Evolutionary conservation across 2,113 vertebrate species (phyloP), one percentile per base, ranked within the genome.

Genomic region (Myotis davidii): DNA sequence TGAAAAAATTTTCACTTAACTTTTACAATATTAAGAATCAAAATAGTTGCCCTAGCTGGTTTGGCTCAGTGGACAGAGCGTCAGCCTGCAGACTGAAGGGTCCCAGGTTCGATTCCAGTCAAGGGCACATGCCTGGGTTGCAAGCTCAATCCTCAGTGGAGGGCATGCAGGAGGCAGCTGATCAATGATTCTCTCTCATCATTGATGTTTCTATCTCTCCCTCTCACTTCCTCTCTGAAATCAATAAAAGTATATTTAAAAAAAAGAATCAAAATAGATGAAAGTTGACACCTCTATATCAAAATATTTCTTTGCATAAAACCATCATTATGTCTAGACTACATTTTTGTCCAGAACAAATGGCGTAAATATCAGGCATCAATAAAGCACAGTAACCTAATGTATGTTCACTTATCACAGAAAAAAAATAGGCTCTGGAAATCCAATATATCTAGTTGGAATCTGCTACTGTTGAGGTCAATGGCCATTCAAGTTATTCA

Each of bases 221-320:
- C 37, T 39, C 37, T 39, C 37, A 39, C 37, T 39, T 39, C 37
- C 37, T 39, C 37, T 39, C 37, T 39, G 37, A 39, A 39, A 39
- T 39, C 37, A 39, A 39, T 39, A 39, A 39, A 39, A 39, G 4
- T 39, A 39, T 39, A 39, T 39, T 39, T 39, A 3, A 39, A 39
- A 39, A 39, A 39, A 39, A 39, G 37, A 39, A 39, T 39, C 37
- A 39, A 39, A 39, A 39, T 67, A 54, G 10, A 86, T 84, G 59
- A 94, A 95, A 16, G 85, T 27, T 88, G 54, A 56, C 12, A 92
- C 10, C 20, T 91, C 32, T 64, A 34, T 9, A 85, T 82, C 14
- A 86, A 92, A 92, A 56, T 90, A 94, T 82, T 84, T 94, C 27
- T 83, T 91, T 78, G 42, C 54, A 73, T 37, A 93, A 21, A 91